Evolutionary conservation across 2,888 invertebrate genomes (phyloP), one percentile per base, ranked within the genome.

Genomic region (Acronicta psi): DNA sequence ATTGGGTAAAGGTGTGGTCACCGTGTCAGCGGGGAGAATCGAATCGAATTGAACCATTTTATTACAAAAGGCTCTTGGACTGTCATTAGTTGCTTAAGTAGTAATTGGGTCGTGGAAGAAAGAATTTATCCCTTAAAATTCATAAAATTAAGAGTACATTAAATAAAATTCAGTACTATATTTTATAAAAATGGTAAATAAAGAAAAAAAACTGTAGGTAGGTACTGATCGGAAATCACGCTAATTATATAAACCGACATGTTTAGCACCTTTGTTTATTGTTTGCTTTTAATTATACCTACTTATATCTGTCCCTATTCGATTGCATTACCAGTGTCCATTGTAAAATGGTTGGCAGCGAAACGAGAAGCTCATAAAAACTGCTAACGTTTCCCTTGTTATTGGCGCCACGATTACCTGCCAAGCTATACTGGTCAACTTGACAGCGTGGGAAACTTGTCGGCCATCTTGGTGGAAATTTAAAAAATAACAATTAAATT

Each of bases 401-500:
- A n/a, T n/a, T n/a, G n/a, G 34, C 34, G 34, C 34, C n/a, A 34
- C 34, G 1, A 7, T n/a, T 34, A 34, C 1, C 34, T 6, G 6
- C n/a, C n/a, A 34, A 34, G 34, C n/a, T 34, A n/a, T 34, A 34
- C 13, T 34, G 34, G 34, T 34, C 34, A 11, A 34, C 34, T 69
- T 51, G 31, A 20, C 38, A 42, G 36, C 58, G 70, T 68, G 70
- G 37, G 70, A 68, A 68, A 18, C 25, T 4, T 1, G 6, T 7
- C 42, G 4, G 40, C 46, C 54, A 44, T 64, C 29, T 69, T 57
- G 42, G 25, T 18, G 7, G 9, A 13, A 47, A 40, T 52, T 51
- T 23, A 23, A 20, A 20, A 11, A 20, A 36, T 34, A 42, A 65
- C 68, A 68, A 54, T 54, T 29, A 53, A 52, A 49, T 41, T 23